These are phyloP conservation scores for Caenorhabditis brenneri DNA, from an alignment of 1,140 invertebrate species.

Conservation along the genomic window DNA sequence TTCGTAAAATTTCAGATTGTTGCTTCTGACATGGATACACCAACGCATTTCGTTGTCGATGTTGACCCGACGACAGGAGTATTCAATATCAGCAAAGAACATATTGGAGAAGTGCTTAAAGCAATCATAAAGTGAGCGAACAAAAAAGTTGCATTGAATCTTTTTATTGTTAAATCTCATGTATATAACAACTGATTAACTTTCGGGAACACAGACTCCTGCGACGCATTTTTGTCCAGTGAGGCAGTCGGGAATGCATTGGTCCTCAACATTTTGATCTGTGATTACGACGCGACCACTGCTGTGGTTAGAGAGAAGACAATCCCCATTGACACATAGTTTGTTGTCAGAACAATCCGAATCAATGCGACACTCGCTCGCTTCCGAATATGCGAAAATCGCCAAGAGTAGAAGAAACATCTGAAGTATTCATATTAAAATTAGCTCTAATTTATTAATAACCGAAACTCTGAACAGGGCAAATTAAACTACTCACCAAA, in stretches of 20 bases:
- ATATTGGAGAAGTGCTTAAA: constrained; percentile 9
- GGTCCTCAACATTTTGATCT: neutral
- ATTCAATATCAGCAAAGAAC: neutral
- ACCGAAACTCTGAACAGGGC: too few species aligned
- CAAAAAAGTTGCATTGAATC: too few species aligned
- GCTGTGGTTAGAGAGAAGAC: neutral
- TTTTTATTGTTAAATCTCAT: too few species aligned
- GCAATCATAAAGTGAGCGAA: neutral
- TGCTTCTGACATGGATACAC: neutral
- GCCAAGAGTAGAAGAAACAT: neutral
- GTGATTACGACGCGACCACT: neutral
- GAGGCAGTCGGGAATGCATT: neutral
- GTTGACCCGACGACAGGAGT: neutral
- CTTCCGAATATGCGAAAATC: too few species aligned
- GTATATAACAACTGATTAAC: neutral
- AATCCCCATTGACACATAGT: neutral
- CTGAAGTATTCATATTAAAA: neutral
- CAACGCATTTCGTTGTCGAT: neutral
- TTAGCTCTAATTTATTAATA: neutral
- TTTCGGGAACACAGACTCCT: neutral
- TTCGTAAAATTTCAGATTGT: neutral
- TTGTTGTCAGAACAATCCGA: neutral
- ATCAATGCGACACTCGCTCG: neutral
- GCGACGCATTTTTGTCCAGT: neutral
- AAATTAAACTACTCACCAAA: too few species aligned